Percentiles rank a stretch among this genome's conserved stretches.
Conservation (phyloP, 2,113 vertebrate species). For the Nettapus auritus region DNA sequence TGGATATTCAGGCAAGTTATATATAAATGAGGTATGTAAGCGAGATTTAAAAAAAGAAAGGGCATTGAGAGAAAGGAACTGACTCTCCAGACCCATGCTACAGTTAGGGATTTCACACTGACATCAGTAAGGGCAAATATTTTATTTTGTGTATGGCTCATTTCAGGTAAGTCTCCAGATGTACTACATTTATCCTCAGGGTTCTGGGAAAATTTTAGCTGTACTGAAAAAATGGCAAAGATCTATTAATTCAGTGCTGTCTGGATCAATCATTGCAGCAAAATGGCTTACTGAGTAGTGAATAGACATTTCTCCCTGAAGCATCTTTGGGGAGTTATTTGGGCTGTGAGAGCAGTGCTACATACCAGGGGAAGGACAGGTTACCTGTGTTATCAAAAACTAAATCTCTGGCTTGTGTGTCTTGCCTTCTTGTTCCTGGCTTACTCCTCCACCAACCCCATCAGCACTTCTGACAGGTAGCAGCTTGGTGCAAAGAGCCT, state of each 20-base stretch:
- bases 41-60: neutral
- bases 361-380: rapidly evolving
- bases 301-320: neutral
- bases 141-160: neutral
- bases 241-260: neutral
- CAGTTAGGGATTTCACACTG: neutral
- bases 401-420: rapidly evolving
- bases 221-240: neutral
- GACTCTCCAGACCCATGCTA: neutral
- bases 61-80: neutral
- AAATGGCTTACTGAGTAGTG: neutral
- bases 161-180: neutral
- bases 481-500: neutral
- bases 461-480: neutral
- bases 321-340: neutral
- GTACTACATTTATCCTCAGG: neutral
- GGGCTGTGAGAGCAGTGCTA: neutral
- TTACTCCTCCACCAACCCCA: neutral
- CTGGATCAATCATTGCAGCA: neutral
- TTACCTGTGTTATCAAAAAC: rapidly evolving
- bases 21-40: neutral
- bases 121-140: neutral
- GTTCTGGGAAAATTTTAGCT: neutral
- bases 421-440: neutral
- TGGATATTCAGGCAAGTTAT: neutral